Percentiles rank a stretch among this genome's conserved stretches.
Conservation (phyloP, 2,797 vertebrate genomes). For the Scyliorhinus canicula region DNA sequence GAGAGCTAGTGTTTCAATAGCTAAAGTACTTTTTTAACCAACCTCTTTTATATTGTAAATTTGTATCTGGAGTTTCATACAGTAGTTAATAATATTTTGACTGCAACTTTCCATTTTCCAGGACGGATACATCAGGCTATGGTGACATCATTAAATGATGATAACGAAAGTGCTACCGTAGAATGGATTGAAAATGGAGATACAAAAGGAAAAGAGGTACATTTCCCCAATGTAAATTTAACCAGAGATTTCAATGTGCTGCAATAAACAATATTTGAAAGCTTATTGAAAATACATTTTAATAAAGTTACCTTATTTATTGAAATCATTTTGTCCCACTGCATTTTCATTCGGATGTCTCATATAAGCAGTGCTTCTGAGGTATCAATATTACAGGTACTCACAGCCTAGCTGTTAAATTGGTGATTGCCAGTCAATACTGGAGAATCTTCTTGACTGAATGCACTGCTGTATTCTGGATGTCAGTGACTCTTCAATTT, state of each 20-base stretch:
- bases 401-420: neutral
- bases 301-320: neutral
- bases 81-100: neutral
- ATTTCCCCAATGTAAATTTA: neutral
- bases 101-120: constrained; percentile 51
- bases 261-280: neutral
- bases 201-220: constrained; percentile 97
- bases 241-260: neutral
- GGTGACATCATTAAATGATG: constrained; percentile 93
- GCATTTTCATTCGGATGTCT: neutral
- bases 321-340: neutral
- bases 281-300: neutral
- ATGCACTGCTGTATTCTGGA: neutral
- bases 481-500: neutral
- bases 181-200: constrained; percentile 99
- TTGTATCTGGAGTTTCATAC: neutral
- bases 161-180: constrained; percentile 93
- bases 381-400: neutral
- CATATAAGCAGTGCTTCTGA: neutral
- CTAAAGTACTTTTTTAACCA: too few relatives aligned
- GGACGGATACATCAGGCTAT: constrained; percentile 96
- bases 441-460: neutral
- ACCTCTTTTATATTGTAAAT: too few relatives aligned
- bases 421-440: neutral
- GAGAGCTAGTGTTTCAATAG: too few relatives aligned